These are phyloP conservation scores for Plotosus lineatus DNA, from an alignment of 2,113 vertebrate species.

Conservation along the genomic window DNA sequence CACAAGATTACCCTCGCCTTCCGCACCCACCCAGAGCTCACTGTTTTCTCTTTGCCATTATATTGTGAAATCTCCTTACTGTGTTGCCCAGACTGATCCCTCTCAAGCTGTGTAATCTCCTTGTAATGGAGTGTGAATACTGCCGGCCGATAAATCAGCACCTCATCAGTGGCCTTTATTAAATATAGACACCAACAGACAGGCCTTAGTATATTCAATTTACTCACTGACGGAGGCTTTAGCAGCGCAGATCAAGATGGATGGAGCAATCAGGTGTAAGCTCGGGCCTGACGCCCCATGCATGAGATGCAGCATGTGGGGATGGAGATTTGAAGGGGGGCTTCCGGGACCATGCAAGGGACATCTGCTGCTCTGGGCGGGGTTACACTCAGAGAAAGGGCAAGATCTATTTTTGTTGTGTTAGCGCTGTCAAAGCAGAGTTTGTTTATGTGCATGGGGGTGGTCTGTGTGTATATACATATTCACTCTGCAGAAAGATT, in stretches of 20 bases:
- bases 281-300: conserved; percentile 64
- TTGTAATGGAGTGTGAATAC: conserved; percentile 82
- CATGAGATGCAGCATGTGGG: conserved; percentile 56
- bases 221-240: conserved; percentile 76
- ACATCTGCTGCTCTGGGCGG: conserved; percentile 55
- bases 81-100: conserved; percentile 74
- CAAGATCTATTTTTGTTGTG: conserved; percentile 38
- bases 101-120: conserved; percentile 75
- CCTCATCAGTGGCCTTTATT: conserved; percentile 81
- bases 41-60: conserved; percentile 78
- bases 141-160: conserved; percentile 78
- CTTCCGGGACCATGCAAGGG: conserved; percentile 46
- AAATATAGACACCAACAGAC: conserved; percentile 83
- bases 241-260: conserved; percentile 76
- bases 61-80: conserved; percentile 78
- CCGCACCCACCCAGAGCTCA: conserved; percentile 47
- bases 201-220: conserved; percentile 83
- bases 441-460: conserved; percentile 4
- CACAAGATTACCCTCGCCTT: conserved; percentile 50
- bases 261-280: conserved; percentile 78
- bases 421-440: conserved; percentile 37
- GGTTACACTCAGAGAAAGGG: conserved; percentile 40
- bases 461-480: conserved; percentile 6
- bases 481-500: not conserved
- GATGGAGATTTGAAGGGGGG: conserved; percentile 38